Conservation (phyloP, 2,113 vertebrate genomes). For the Antigone vipio region DNA sequence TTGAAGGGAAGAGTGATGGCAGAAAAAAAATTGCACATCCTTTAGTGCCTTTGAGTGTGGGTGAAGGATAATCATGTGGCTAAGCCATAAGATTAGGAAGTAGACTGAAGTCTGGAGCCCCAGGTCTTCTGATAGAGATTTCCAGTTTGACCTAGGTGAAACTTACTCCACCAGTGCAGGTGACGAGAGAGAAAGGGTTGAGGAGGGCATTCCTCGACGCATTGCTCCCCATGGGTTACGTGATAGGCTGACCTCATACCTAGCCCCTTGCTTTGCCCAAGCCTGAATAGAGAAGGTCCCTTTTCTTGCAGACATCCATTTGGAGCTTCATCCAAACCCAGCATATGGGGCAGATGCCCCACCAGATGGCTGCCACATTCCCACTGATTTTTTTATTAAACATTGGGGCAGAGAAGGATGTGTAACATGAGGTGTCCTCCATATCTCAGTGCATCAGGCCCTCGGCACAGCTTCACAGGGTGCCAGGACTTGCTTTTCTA, state of each 20-base stretch:
- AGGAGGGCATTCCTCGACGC: background rate
- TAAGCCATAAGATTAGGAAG: background rate
- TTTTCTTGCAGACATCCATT: background rate
- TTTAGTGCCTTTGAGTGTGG: background rate
- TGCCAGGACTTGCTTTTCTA: slow-evolving; percentile 18
- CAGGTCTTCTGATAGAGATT: background rate
- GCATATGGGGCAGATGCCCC: background rate
- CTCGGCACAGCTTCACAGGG: background rate
- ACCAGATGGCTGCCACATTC: background rate
- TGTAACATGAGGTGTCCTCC: background rate
- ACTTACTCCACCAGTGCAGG: background rate
- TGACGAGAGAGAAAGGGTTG: background rate
- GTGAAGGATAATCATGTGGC: background rate
- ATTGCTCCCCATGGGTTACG: background rate
- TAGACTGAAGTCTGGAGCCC: background rate
- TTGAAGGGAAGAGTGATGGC: slow-evolving; percentile 26
- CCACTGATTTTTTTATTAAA: background rate
- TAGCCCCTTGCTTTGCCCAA: background rate
- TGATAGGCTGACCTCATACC: background rate
- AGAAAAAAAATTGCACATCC: background rate
- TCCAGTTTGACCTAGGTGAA: background rate
- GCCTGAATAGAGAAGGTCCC: background rate
- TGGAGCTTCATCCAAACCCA: background rate
- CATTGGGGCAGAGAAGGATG: background rate
- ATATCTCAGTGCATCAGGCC: background rate